phyloP scores from a whole-genome alignment of 2,113 vertebrate genomes.

The Thunnus maccoyii region DNA sequence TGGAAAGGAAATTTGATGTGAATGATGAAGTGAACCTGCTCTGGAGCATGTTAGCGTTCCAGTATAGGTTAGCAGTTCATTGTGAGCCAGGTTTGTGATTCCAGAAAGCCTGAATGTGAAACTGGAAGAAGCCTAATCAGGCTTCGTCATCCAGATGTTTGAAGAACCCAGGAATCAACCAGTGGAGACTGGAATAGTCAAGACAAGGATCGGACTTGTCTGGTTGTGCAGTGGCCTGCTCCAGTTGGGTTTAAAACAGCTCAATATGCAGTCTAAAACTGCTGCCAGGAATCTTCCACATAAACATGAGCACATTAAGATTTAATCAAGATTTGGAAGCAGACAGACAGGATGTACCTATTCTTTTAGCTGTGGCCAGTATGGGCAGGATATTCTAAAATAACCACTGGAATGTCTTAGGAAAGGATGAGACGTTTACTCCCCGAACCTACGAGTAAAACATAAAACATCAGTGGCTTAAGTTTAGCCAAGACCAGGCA shows the following conservation, averaged over 20 bases:
- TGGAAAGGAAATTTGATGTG: too few relatives aligned
- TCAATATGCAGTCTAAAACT: constrained; percentile 1
- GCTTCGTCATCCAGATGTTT: too few relatives aligned
- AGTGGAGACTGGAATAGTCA: too few relatives aligned
- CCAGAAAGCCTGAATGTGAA: too few relatives aligned
- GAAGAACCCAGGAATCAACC: too few relatives aligned
- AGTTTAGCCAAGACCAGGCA: neutral
- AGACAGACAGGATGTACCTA: constrained; percentile 64
- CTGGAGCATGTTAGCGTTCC: too few relatives aligned
- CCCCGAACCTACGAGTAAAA: constrained; percentile 3
- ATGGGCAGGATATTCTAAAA: constrained; percentile 69
- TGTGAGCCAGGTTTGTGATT: too few relatives aligned
- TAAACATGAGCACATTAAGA: constrained; percentile 30
- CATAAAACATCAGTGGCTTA: neutral
- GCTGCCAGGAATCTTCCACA: neutral
- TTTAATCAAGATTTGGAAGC: constrained; percentile 30
- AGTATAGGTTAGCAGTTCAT: too few relatives aligned
- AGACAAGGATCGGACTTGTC: too few relatives aligned
- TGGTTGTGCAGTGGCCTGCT: too few relatives aligned
- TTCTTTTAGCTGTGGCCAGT: constrained; percentile 51
- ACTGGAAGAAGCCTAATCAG: too few relatives aligned
- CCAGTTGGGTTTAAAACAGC: neutral
- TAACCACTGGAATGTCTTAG: constrained; percentile 39
- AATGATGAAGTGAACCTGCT: too few relatives aligned
- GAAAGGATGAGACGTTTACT: constrained; percentile 14